Evolutionary conservation across 92 coral and sea anemone genomes (phyloP), one percentile per base, ranked within the genome.

Genomic region (Phenganax subtilis): DNA sequence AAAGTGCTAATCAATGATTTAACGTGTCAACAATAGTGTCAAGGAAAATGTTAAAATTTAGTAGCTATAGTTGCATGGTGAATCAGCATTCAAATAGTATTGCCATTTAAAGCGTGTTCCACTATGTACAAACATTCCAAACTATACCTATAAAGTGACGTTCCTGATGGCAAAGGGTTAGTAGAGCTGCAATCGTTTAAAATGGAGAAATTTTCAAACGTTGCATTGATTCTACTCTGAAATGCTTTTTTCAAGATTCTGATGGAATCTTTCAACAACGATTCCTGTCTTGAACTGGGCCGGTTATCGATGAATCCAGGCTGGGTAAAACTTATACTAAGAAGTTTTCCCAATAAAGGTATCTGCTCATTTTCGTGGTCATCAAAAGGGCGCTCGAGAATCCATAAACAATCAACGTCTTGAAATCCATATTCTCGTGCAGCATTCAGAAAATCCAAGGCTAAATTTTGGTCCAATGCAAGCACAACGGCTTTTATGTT

Each of bases 391-490:
- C 57, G n/a, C 28, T 17, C 70, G n/a, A 76, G 7, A 28, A 76
- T 76, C 81, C 81, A 76, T 29, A 76, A 52, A 31, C 81, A 76
- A 57, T 76, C 54, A 28, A 29, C 17, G 70, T 76, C 67, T 20
- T 9, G 6, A 44, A 57, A 76, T 25, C 81, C 81, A 76, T 54
- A 20, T 58, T 30, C 15, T 28, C 60, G 67, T 5, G 70, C 81
- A 0, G 27, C 70, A 30, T 29, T 29, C 70, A 76, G 10, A 8
- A 76, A 59, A 57, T 57, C 67, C 47, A 44, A 29, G 30, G 81
- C 56, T 28, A 76, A 17, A 76, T 57, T 64, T 14, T 59, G 55
- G 53, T 76, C 15, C 28, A 76, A 12, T 27, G 28, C 58, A 11
- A 76, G 52, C 10, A 76, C 81, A 59, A 57, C 81, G 20, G 70